A percentile compares a stretch with the other conserved stretches of the same genome.
Conservation (phyloP, 2,888 invertebrate genomes). For the Eledona agricola region DNA sequence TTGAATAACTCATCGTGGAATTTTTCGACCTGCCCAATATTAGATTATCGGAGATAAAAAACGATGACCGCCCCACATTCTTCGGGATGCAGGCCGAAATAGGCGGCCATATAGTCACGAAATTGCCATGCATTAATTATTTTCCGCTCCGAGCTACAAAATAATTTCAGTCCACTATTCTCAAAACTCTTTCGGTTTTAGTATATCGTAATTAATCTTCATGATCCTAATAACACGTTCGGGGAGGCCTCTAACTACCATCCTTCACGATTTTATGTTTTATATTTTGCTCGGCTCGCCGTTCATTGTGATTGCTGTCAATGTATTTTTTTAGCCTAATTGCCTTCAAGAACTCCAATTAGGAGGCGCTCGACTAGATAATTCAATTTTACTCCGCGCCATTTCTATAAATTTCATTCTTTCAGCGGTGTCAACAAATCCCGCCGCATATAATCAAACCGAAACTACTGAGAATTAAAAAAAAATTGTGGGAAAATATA, state of each 20-base stretch:
- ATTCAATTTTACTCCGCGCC: constrained; percentile 13
- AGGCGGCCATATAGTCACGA: constrained; percentile 38
- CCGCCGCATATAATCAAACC: neutral
- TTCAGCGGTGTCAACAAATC: constrained; percentile 5
- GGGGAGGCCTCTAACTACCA: constrained; percentile 16
- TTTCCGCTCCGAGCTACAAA: constrained; percentile 32
- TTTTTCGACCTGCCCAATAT: constrained; percentile 21
- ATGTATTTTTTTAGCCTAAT: constrained; percentile 17
- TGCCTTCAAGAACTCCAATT: constrained; percentile 6
- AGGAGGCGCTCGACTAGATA: constrained; percentile 9
- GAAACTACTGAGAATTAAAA: neutral
- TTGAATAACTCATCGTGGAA: constrained; percentile 19
- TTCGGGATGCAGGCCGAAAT: constrained; percentile 33
- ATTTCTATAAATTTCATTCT: constrained; percentile 5
- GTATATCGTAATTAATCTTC: constrained; percentile 33
- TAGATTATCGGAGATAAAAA: constrained; percentile 32
- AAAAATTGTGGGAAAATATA: constrained; percentile 19
- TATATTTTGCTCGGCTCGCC: constrained; percentile 1
- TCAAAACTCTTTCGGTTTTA: constrained; percentile 26
- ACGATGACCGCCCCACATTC: constrained; percentile 31
- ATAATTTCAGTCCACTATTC: constrained; percentile 32
- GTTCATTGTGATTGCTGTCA: neutral
- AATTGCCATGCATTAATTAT: constrained; percentile 36
- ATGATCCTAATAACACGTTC: constrained; percentile 32
- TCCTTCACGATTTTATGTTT: neutral